Percentiles rank a stretch among this genome's conserved stretches.
phyloP scores from a whole-genome alignment of 2,797 vertebrate genomes.

The Sternotherus odoratus region DNA sequence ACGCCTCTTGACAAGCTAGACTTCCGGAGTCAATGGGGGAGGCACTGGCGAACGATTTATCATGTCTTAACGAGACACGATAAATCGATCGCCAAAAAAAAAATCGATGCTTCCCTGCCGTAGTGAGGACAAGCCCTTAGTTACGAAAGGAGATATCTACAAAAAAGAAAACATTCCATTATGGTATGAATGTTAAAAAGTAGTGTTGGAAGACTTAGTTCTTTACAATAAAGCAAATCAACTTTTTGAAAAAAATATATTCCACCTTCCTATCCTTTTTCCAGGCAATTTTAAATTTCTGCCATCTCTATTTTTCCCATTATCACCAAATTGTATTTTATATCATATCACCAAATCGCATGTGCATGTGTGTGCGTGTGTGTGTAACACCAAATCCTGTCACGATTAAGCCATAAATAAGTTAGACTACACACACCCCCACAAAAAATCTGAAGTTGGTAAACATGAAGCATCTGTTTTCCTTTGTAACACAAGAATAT shows the following conservation, averaged over 20 bases:
- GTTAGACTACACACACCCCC: not conserved
- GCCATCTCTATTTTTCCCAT: conserved; percentile 3
- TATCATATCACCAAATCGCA: too few relatives aligned
- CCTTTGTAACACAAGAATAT: not conserved
- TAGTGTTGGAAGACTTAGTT: not conserved
- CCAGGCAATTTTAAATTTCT: not conserved
- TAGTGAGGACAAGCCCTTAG: too few relatives aligned
- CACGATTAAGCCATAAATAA: not conserved
- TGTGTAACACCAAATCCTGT: not conserved
- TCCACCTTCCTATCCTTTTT: conserved; percentile 11
- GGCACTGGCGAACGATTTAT: too few relatives aligned
- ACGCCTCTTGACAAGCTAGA: too few relatives aligned
- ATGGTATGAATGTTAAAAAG: not conserved
- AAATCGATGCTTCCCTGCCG: too few relatives aligned
- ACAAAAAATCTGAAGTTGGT: not conserved
- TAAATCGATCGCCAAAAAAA: too few relatives aligned
- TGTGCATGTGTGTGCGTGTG: too few relatives aligned
- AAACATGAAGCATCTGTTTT: not conserved
- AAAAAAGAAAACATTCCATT: not conserved
- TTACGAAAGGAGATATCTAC: not conserved
- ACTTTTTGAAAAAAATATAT: not conserved
- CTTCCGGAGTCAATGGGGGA: too few relatives aligned
- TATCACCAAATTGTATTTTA: too few relatives aligned
- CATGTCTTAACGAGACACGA: too few relatives aligned
- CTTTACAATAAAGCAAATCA: not conserved